Evolutionary conservation across 2,113 vertebrate genomes (phyloP), one percentile per base, ranked within the genome.

Genomic region (Eclectus roratus): DNA sequence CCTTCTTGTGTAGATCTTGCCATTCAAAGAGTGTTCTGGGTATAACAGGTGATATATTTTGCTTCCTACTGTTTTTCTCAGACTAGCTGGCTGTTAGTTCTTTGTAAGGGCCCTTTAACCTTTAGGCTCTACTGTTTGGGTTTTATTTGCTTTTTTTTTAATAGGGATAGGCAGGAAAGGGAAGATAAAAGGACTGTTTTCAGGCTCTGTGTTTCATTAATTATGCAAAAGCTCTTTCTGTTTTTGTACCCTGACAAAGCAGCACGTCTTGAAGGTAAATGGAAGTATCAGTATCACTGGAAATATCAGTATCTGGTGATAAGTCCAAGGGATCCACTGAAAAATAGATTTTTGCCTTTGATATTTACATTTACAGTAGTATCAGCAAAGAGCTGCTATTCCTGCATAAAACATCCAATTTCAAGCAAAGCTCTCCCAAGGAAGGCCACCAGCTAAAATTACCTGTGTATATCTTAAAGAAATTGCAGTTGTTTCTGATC

Each of bases 141-240:
- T 74, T 95, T 96, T 88, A 44, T 74, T 91, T 83, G 64, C 39
- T 60, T 83, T 95, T 74, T 96, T 79, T 58, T 94, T 81, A 79
- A 52, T 81, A 65, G 44, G 14, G 35, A 33, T 82, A 90, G 47
- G 52, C 81, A 78, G 85, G 85, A 90, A 94, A 66, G 35, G 55
- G 55, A 82, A 82, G 37, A 33, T 73, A 90, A 94, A 58, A 83
- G 9, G 43, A 50, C 88, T 88, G 52, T 92, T 97, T 96, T 88
- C 52, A 94, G 81, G 23, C 35, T 33, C 39, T n/a, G 10, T 39
- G 23, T 86, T 93, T 93, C 60, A 78, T 96, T 89, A 95, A 91
- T 90, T 88, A 90, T 96, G 86, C 77, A 94, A 88, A 96, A 92
- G 31, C 65, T 71, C 3, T 71, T 95, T 95, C 88, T 94, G 50